These are phyloP conservation scores for Caranx melampygus DNA, from an alignment of 2,113 vertebrate genomes.

Conservation along the genomic window DNA sequence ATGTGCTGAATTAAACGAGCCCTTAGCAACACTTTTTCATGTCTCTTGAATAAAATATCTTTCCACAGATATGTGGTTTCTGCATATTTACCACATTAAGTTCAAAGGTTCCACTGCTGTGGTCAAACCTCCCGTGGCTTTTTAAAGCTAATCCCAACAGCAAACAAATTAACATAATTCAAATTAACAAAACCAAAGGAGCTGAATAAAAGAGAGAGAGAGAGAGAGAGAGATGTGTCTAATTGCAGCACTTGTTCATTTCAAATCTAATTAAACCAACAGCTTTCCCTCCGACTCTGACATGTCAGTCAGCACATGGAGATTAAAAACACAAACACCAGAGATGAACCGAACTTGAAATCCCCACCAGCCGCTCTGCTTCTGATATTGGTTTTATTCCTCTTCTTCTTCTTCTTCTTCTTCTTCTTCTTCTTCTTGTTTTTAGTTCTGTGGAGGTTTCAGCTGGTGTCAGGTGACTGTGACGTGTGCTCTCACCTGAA, in stretches of 20 bases:
- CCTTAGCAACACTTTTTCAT: too few relatives aligned
- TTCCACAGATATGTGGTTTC: not conserved
- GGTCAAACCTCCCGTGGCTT: not conserved
- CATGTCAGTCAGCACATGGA: not conserved
- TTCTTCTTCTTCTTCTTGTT: too few relatives aligned
- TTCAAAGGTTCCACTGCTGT: not conserved
- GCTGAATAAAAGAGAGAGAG: constrained; percentile 7
- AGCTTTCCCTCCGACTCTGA: not conserved
- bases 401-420: too few relatives aligned
- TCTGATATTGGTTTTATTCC: too few relatives aligned
- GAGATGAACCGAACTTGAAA: too few relatives aligned
- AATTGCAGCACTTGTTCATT: constrained; percentile 9
- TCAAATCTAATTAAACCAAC: constrained; percentile 18
- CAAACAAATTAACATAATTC: not conserved
- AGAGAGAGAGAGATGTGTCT: not conserved
- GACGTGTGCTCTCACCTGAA: constrained; percentile 78
- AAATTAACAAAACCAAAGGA: constrained; percentile 19
- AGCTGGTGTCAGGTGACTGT: not conserved
- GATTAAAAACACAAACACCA: not conserved
- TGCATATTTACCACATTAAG: not conserved
- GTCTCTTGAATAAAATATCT: not conserved
- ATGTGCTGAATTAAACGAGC: not conserved
- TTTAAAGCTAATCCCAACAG: not conserved
- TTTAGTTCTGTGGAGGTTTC: not conserved
- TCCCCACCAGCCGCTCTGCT: too few relatives aligned